Percentiles rank a stretch among this genome's conserved stretches.
Conservation (phyloP, 2,888 invertebrate genomes). For the Nomada ruficornis region DNA sequence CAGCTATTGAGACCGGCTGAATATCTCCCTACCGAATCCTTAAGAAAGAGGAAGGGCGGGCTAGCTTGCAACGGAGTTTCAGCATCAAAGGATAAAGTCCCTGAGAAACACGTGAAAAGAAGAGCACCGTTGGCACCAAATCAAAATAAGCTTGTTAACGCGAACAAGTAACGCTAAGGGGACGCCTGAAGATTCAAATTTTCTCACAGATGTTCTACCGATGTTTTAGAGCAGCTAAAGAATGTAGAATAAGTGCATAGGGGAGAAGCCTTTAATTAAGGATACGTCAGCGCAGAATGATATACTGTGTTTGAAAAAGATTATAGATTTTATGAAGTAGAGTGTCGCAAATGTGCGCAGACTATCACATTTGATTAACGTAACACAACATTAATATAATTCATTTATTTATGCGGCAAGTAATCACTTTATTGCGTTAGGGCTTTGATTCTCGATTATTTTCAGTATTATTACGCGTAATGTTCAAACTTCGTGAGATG, state of each 20-base stretch:
- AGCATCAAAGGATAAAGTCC: conserved; percentile 69
- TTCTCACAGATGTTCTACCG: background rate
- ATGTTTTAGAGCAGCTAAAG: conserved; percentile 6
- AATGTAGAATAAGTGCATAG: background rate
- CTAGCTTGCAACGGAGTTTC: conserved; percentile 69
- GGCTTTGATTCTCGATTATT: background rate
- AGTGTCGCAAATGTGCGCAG: no score
- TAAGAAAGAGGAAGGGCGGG: conserved; percentile 87
- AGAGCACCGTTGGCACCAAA: conserved; percentile 79
- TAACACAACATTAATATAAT: background rate
- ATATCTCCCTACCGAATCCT: conserved; percentile 88
- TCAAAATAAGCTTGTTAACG: conserved; percentile 66
- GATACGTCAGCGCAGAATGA: conserved; percentile 2
- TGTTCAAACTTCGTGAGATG: background rate
- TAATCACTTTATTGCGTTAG: background rate
- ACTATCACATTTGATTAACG: background rate
- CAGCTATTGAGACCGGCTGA: conserved; percentile 88
- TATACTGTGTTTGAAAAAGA: background rate
- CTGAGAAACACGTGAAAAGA: conserved; percentile 79
- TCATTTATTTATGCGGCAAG: background rate
- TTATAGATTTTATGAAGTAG: background rate
- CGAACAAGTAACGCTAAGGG: conserved; percentile 58
- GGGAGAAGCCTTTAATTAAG: background rate
- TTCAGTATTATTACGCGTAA: conserved; percentile 5
- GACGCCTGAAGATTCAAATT: conserved; percentile 16